Evolutionary conservation across 2,797 vertebrate genomes (phyloP).

Genomic region (Thamnophis elegans): DNA sequence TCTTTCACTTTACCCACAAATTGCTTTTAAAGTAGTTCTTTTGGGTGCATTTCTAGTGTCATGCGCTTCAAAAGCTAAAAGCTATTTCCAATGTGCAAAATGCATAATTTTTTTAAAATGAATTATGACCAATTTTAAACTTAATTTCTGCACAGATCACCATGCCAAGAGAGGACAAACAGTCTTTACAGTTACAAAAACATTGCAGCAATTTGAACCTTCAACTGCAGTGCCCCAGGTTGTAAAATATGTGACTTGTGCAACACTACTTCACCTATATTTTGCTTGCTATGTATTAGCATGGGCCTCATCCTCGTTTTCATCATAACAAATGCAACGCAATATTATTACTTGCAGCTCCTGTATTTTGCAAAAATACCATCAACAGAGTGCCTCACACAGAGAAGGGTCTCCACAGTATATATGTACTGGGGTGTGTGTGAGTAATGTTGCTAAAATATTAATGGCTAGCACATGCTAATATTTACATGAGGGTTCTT

Average conservation of each 20-base stretch:
- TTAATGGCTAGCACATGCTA: neutral
- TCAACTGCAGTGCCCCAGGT: neutral
- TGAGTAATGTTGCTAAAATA: neutral
- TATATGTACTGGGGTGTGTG: too few relatives aligned
- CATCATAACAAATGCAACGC: neutral
- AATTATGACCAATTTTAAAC: neutral
- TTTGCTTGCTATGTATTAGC: neutral
- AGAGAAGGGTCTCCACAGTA: neutral
- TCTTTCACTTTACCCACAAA: neutral
- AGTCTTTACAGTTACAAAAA: neutral
- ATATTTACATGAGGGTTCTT: neutral
- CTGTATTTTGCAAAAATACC: neutral
- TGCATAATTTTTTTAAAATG: neutral
- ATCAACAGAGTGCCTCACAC: neutral
- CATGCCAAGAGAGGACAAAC: neutral
- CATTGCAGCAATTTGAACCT: neutral
- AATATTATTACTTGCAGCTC: neutral
- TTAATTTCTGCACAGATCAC: neutral
- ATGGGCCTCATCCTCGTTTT: neutral
- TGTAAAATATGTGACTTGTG: neutral
- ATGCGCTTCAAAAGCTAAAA: neutral
- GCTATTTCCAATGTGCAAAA: neutral
- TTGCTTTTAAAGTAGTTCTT: neutral
- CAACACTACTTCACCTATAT: neutral
- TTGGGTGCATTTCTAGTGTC: neutral